Evolutionary conservation across 1,140 invertebrate species (phyloP), one percentile per base, ranked within the genome.

Genomic region (Cydia amplana): DNA sequence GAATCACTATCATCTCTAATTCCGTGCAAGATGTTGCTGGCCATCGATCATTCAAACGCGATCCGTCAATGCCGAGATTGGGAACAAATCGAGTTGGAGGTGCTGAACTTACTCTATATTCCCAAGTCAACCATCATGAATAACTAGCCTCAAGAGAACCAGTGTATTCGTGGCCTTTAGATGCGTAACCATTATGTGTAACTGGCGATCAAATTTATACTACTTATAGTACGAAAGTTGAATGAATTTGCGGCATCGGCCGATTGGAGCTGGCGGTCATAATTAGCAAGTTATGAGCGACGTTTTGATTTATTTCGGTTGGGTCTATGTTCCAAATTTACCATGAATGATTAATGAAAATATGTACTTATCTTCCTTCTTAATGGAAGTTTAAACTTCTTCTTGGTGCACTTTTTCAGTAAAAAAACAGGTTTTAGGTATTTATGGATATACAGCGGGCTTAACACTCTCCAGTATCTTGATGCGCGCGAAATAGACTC

Each of bases 31-130:
- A 70, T 70, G 65, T 70, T 70, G 32, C 65, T 70, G 65, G 65
- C 65, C 65, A 70, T 70, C 65, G 65, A 70, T 70, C 65, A 70
- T 70, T 40, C 9, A 18, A 40, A n/a, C 28, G 14, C 65, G 65
- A 70, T 70, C 65, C 65, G 65, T 70, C 65, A 70, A 32, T 36
- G 32, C 65, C 65, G 65, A 70, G 65, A 70, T 70, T 70, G 32
- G 28, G 32, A 70, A 70, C 32, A 70, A 70, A 70, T 70, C 65
- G 65, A 70, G 32, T 70, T 70, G 43, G 65, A 70, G n/a, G 65
- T 70, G 65, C 28, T 36, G 65, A 70, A 70, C 65, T 43, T n/a
- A 60, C 7, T 60, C 4, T 0, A 23, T 18, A 16, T 60, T 60
- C 55, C 55, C 4, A n/a, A n/a, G n/a, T n/a, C n/a, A 60, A 9